These are phyloP conservation scores for Nasua narica DNA, from an alignment of 2,797 vertebrate species.

Conservation along the genomic window DNA sequence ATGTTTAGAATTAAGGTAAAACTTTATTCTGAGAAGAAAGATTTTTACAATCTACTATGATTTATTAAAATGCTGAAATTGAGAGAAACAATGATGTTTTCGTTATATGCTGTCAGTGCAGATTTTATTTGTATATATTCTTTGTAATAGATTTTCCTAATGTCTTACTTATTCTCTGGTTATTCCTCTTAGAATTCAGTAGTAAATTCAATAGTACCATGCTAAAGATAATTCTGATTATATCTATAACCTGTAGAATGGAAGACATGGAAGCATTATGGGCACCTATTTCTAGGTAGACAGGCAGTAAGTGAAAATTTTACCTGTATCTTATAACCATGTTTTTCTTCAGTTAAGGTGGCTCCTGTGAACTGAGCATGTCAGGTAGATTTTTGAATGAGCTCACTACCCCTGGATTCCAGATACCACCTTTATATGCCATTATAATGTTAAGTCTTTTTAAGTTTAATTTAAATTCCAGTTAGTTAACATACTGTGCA, in stretches of 20 bases:
- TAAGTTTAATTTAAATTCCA: not conserved
- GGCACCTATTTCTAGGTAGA: not conserved
- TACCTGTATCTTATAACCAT: not conserved
- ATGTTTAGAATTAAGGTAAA: not conserved
- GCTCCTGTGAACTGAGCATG: not conserved
- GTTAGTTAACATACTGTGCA: not conserved
- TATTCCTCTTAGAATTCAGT: not conserved
- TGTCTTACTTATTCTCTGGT: not conserved
- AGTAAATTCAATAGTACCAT: not conserved
- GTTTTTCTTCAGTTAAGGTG: not conserved
- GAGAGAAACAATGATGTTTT: not conserved
- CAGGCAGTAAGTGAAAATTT: not conserved
- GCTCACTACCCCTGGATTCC: not conserved
- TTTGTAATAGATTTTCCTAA: not conserved
- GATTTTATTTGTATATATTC: not conserved
- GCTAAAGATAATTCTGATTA: not conserved
- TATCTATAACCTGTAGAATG: not conserved
- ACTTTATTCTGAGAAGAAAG: not conserved
- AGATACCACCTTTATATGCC: not conserved
- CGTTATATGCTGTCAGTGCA: not conserved
- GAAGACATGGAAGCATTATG: not conserved
- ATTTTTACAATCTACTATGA: not conserved
- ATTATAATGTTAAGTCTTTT: not conserved
- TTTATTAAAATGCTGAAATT: not conserved
- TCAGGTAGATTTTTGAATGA: not conserved